phyloP scores from a whole-genome alignment of 2,797 vertebrate species.

The Pipistrellus nathusii region DNA sequence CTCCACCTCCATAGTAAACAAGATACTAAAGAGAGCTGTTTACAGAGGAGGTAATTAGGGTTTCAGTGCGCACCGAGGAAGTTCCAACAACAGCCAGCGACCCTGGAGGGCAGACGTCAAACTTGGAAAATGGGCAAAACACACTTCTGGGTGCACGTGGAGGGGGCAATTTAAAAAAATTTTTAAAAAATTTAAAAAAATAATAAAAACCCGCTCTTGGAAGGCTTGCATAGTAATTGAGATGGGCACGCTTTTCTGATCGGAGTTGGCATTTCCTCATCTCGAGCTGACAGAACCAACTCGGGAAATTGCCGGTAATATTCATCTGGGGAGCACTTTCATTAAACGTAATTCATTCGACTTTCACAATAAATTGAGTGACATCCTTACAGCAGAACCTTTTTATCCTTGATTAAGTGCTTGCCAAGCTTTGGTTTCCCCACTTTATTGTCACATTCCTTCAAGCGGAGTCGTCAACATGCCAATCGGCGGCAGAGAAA shows the following conservation, averaged over 20 bases:
- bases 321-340: constrained; percentile 92
- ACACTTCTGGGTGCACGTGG: constrained; percentile 37
- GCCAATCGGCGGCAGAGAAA: constrained; percentile 88
- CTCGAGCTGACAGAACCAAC: constrained; percentile 90
- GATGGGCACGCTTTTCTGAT: constrained; percentile 87
- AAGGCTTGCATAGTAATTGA: constrained; percentile 89
- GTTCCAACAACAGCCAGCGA: constrained; percentile 76
- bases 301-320: constrained; percentile 92
- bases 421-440: constrained; percentile 88
- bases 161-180: no score
- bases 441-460: constrained; percentile 90
- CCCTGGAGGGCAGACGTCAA: constrained; percentile 75
- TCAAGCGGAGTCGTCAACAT: constrained; percentile 89
- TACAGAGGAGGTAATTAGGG: constrained; percentile 41
- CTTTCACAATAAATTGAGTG: constrained; percentile 93
- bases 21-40: constrained; percentile 62
- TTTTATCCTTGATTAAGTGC: constrained; percentile 92
- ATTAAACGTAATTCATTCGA: constrained; percentile 93
- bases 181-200: no score
- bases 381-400: constrained; percentile 90
- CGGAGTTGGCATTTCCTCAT: constrained; percentile 89
- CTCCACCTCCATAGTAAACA: constrained; percentile 28
- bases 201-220: constrained; percentile 84
- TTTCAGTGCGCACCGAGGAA: neutral
- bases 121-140: constrained; percentile 69